Percentiles rank a stretch among this genome's conserved stretches.
Conservation (phyloP, 2,888 invertebrate genomes). For the Rhorus exstirpatorius region DNA sequence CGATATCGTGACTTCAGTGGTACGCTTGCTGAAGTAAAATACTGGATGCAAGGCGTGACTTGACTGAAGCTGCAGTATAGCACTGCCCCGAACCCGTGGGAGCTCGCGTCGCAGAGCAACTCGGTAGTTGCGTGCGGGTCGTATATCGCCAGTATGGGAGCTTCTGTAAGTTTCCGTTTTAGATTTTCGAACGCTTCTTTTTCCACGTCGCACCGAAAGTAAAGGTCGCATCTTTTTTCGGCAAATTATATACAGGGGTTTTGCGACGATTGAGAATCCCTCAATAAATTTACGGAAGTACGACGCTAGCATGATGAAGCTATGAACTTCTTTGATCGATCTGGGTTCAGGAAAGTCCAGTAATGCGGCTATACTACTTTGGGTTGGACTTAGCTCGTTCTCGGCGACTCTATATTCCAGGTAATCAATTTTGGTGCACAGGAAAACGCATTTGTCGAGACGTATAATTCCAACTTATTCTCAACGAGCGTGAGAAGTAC, state of each 20-base stretch:
- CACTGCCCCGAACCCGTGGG: slow-evolving; percentile 73
- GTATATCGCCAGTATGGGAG: slow-evolving; percentile 57
- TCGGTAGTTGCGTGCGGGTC: slow-evolving; percentile 25
- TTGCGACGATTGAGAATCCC: slow-evolving; percentile 72
- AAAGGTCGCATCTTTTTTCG: slow-evolving; percentile 52
- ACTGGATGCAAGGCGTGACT: slow-evolving; percentile 76
- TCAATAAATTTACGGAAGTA: slow-evolving; percentile 75
- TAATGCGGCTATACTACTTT: slow-evolving; percentile 66
- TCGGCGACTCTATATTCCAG: slow-evolving; percentile 68
- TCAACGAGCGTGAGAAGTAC: slow-evolving; percentile 18
- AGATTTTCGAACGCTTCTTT: slow-evolving; percentile 49
- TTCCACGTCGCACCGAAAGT: slow-evolving; percentile 50
- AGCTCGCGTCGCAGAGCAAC: slow-evolving; percentile 20
- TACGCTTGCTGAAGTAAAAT: slow-evolving; percentile 79
- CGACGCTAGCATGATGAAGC: slow-evolving; percentile 73
- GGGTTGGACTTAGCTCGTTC: slow-evolving; percentile 62
- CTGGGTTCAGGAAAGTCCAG: slow-evolving; percentile 71
- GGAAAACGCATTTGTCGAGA: slow-evolving; percentile 48
- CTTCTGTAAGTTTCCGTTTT: slow-evolving; percentile 33
- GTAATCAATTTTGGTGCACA: slow-evolving; percentile 64
- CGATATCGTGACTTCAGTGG: slow-evolving; percentile 76
- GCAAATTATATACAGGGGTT: slow-evolving; percentile 76
- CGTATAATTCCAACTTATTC: slow-evolving; percentile 50
- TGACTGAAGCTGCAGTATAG: slow-evolving; percentile 77
- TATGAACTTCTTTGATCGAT: slow-evolving; percentile 68